Base-by-base conservation (phyloP, 1,140 invertebrate species). In the Acromyrmex charruanus region DNA sequence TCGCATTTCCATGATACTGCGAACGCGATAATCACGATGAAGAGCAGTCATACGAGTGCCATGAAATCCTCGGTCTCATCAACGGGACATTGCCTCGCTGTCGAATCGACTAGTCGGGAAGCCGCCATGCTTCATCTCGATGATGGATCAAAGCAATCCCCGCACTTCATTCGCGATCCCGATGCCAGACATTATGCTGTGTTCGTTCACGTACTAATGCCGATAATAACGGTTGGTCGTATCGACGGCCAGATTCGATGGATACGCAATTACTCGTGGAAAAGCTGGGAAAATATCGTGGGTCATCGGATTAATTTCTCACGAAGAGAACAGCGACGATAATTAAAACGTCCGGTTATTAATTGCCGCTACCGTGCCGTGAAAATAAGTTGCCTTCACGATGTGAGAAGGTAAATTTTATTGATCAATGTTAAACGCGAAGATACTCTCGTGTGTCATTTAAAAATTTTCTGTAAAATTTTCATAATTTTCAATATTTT, bases 101-200 rank as follows among this genome's bases (percentile, higher is more conserved):
- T 28, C 88, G 80, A 69, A 77, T 87, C 79, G 58, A 51, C 25
- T 18, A 10, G 4, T 4, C 3, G 35, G 14, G 59, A 31, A 69
- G 68, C 69, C 80, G 14, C 25, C 39, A 7, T 61, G 51, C 74
- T 28, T 75, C 88, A 86, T 85, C 84, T 61, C 25, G 79, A 85
- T 75, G 81, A 89, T 80, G 87, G 81, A 88, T 75, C 87, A 88
- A 89, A 89, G 81, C 81, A 88, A 89, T 85, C 88, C 69, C 61
- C 25, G 28, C 81, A 79, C 68, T 88, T 80, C 61, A 59, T 80
- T 89, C 75, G 59, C 51, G 44, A 25, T 74, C 80, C 39, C 55
- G 28, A 71, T 84, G 31, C 80, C 39, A 35, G 80, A 84, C 80
- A 74, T 84, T 84, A 84, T 84, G 44, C 39, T 68, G 58, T 63